Percentiles rank a stretch among this genome's conserved stretches.
phyloP scores from a whole-genome alignment of 2,888 invertebrate species.

The Ceratothoa steindachneri region DNA sequence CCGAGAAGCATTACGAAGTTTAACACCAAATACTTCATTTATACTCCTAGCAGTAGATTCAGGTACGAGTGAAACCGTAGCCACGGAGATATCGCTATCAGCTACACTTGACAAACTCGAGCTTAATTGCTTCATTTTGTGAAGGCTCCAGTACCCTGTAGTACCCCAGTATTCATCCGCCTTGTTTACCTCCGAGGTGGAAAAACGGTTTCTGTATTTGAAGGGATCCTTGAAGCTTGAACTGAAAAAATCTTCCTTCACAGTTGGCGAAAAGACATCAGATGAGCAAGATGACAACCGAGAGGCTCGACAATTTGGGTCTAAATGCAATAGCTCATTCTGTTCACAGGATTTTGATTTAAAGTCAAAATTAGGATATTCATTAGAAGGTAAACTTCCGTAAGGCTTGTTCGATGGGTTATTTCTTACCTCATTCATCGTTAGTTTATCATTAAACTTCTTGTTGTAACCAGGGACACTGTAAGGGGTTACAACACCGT shows the following conservation, averaged over 20 bases:
- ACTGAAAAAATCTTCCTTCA: neutral
- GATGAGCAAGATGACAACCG: neutral
- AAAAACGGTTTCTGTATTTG: conserved; percentile 7
- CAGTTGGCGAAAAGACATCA: neutral
- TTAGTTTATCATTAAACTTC: neutral
- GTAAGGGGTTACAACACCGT: neutral
- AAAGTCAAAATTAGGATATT: neutral
- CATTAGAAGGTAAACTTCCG: neutral
- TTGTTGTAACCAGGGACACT: neutral
- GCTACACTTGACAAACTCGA: neutral
- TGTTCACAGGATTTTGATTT: neutral
- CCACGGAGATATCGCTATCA: neutral
- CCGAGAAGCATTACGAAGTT: neutral
- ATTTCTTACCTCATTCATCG: conserved; percentile 1
- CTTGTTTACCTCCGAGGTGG: neutral
- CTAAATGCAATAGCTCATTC: too few species aligned
- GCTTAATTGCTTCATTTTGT: neutral
- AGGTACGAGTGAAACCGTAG: neutral
- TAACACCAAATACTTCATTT: conserved; percentile 2
- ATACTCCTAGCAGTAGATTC: neutral
- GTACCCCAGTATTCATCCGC: conserved; percentile 6
- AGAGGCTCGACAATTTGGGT: neutral
- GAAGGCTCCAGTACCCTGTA: neutral
- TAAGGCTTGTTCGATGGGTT: neutral
- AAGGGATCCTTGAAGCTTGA: neutral